Percentiles rank a stretch among this genome's conserved stretches.
phyloP scores from a whole-genome alignment of 2,888 invertebrate genomes.

The Rhagium mordax region DNA sequence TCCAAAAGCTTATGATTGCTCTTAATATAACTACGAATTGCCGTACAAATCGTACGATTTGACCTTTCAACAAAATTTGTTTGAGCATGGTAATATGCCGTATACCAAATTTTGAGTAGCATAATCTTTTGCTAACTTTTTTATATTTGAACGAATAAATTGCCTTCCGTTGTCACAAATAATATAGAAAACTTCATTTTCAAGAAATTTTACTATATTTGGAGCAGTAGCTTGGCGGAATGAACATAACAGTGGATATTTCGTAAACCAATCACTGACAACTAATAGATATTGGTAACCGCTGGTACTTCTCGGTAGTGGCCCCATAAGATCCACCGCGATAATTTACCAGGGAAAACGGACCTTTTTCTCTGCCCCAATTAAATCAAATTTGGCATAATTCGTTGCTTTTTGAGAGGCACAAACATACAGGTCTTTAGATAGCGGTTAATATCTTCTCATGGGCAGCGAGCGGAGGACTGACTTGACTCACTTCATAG shows the following conservation, averaged over 20 bases:
- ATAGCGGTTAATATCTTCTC: not conserved
- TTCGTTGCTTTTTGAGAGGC: not conserved
- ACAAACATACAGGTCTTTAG: not conserved
- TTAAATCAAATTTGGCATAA: not conserved
- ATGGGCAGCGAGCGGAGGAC: too few relatives aligned
- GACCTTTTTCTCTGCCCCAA: not conserved
- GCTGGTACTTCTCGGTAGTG: not conserved
- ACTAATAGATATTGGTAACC: not conserved
- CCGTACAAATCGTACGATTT: too few relatives aligned
- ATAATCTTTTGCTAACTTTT: slow-evolving; percentile 3
- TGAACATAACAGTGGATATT: not conserved
- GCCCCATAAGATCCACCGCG: not conserved
- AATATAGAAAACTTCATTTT: slow-evolving; percentile 8
- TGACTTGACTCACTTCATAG: too few relatives aligned
- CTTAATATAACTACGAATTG: too few relatives aligned
- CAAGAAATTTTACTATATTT: not conserved
- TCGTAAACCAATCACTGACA: not conserved
- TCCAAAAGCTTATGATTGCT: too few relatives aligned
- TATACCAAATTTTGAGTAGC: too few relatives aligned
- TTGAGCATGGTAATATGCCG: too few relatives aligned
- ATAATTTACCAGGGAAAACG: not conserved
- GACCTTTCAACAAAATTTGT: too few relatives aligned
- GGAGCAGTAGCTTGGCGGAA: not conserved
- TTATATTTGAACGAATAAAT: slow-evolving; percentile 25
- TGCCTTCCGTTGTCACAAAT: slow-evolving; percentile 44